These are phyloP conservation scores for Achroia grisella DNA, from an alignment of 1,140 invertebrate species.

Conservation along the genomic window DNA sequence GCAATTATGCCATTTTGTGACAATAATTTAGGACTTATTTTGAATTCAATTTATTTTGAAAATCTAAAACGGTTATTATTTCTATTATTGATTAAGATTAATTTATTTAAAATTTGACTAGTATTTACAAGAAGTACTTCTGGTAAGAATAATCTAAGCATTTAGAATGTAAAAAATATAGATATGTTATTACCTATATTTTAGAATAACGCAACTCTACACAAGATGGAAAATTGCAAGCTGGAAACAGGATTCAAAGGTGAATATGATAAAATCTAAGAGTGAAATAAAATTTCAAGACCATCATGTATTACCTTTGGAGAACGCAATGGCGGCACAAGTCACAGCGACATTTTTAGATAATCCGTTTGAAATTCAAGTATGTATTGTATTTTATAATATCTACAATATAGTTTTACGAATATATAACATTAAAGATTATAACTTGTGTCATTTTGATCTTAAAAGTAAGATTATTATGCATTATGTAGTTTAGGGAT, in stretches of 20 bases:
- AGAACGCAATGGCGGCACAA: constrained; percentile 9
- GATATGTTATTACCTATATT: no score
- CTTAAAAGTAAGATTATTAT: no score
- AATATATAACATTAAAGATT: no score
- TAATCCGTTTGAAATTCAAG: constrained; percentile 33
- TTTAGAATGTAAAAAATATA: no score
- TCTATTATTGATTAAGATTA: background rate
- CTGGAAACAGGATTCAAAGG: constrained; percentile 22
- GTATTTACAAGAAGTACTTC: background rate
- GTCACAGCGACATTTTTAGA: constrained; percentile 30
- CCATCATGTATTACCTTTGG: constrained; percentile 28
- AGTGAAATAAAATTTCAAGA: constrained; percentile 29
- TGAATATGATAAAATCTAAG: constrained; percentile 12
- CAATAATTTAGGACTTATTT: no score
- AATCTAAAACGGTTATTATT: background rate
- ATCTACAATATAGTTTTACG: no score
- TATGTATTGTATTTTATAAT: constrained; percentile 9
- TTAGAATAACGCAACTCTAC: constrained; percentile 42
- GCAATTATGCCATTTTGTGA: no score
- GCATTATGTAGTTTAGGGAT: no score
- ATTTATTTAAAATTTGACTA: background rate
- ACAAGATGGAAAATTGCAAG: constrained; percentile 35
- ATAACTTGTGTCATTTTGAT: no score
- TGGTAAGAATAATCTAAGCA: background rate
- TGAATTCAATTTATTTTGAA: background rate